Evolutionary conservation across 2,113 vertebrate species (phyloP).

Genomic region (Percopsis transmontana): DNA sequence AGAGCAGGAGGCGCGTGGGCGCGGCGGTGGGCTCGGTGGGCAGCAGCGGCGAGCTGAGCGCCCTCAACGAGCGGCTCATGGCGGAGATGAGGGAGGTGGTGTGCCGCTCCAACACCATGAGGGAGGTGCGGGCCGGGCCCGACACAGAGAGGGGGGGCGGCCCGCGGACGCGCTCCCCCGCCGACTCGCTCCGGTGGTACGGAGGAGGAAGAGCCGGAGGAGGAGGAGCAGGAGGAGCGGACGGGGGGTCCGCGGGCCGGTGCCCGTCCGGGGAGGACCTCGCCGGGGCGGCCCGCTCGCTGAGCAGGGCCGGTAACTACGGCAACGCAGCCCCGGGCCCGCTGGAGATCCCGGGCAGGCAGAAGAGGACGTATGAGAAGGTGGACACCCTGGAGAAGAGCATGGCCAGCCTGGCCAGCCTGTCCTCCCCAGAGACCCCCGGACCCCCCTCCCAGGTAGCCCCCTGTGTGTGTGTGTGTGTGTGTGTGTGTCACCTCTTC

Average conservation of each 20-base stretch:
- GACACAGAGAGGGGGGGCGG: slow-evolving; percentile 78
- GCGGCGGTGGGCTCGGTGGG: slow-evolving; percentile 80
- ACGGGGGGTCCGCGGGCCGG: slow-evolving; percentile 35
- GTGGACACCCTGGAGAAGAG: slow-evolving; percentile 88
- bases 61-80: slow-evolving; percentile 86
- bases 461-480: not conserved
- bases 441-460: slow-evolving; percentile 81
- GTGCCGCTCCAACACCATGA: slow-evolving; percentile 82
- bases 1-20: slow-evolving; percentile 81
- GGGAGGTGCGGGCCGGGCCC: slow-evolving; percentile 81
- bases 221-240: slow-evolving; percentile 42
- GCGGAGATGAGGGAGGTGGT: slow-evolving; percentile 89
- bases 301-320: slow-evolving; percentile 70
- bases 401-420: slow-evolving; percentile 77
- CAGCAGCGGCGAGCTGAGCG: slow-evolving; percentile 84
- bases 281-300: slow-evolving; percentile 63
- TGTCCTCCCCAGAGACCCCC: slow-evolving; percentile 76
- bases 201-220: slow-evolving; percentile 51
- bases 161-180: slow-evolving; percentile 79
- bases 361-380: slow-evolving; percentile 91
- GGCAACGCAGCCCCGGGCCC: slow-evolving; percentile 46
- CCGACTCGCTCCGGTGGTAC: slow-evolving; percentile 77
- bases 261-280: slow-evolving; percentile 80
- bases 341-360: slow-evolving; percentile 78
- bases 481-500: not conserved